These are phyloP conservation scores for Aythya baeri DNA, from an alignment of 2,113 vertebrate genomes.

Conservation along the genomic window DNA sequence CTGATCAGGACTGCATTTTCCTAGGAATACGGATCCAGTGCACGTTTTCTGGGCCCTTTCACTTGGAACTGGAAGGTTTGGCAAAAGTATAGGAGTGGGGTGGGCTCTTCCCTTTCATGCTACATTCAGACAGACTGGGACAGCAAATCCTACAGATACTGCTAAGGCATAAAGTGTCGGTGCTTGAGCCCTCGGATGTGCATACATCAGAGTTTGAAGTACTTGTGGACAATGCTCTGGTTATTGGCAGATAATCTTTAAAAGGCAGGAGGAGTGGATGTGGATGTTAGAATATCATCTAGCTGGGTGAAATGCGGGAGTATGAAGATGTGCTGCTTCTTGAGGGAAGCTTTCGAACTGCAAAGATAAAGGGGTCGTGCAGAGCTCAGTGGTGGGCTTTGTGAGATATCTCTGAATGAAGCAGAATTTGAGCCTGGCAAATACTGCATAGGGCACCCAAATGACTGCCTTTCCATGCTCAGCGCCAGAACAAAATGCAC, in stretches of 20 bases:
- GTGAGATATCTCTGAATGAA: background rate
- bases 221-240: background rate
- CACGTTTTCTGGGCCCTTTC: background rate
- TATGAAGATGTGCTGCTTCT: background rate
- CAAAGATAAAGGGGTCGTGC: background rate
- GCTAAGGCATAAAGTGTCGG: background rate
- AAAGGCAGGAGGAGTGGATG: background rate
- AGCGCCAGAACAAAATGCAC: too few relatives aligned
- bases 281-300: background rate
- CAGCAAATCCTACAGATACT: background rate
- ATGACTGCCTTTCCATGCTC: background rate
- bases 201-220: background rate
- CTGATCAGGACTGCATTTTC: background rate
- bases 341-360: background rate
- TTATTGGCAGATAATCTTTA: background rate
- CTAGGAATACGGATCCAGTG: background rate
- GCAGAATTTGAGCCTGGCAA: background rate
- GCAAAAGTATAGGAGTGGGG: fast-evolving
- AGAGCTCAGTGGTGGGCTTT: background rate
- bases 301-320: too few relatives aligned
- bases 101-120: background rate
- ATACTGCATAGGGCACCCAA: background rate
- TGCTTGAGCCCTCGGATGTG: background rate
- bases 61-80: background rate
- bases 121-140: background rate